These are phyloP conservation scores for Amblyteles armatorius DNA, from an alignment of 2,888 invertebrate species.

Conservation along the genomic window DNA sequence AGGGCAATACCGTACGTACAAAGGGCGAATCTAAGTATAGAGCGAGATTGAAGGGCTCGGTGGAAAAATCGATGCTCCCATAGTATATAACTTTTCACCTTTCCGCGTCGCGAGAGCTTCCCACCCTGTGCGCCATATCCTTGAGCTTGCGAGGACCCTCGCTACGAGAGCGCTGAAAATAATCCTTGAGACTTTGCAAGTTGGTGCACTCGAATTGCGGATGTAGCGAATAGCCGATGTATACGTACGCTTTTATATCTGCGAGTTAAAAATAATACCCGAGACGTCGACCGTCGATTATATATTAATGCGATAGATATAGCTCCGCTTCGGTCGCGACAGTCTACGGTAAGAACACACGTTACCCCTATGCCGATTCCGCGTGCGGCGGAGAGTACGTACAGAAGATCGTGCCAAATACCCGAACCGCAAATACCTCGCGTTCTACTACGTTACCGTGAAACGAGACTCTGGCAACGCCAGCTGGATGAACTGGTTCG, in stretches of 20 bases:
- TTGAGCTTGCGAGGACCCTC: not conserved
- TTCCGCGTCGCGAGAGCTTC: constrained; percentile 32
- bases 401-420: constrained; percentile 49
- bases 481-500: constrained; percentile 11
- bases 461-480: constrained; percentile 14
- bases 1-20: not conserved
- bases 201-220: constrained; percentile 4
- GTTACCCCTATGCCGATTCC: constrained; percentile 20
- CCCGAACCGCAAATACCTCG: constrained; percentile 55
- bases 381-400: not conserved
- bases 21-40: constrained; percentile 33
- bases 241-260: constrained; percentile 16
- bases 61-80: constrained; percentile 52
- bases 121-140: not conserved
- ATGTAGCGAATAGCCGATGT: not conserved
- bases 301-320: constrained; percentile 40
- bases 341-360: not conserved
- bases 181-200: not conserved
- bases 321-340: not conserved
- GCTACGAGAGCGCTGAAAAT: not conserved
- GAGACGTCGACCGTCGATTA: constrained; percentile 37
- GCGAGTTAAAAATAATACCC: constrained; percentile 35
- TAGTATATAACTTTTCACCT: constrained; percentile 3
- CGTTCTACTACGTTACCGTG: not conserved
- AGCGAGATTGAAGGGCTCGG: constrained; percentile 38